Conservation (phyloP, 2,888 invertebrate species). For the Dimorphilus gyrociliatus region DNA sequence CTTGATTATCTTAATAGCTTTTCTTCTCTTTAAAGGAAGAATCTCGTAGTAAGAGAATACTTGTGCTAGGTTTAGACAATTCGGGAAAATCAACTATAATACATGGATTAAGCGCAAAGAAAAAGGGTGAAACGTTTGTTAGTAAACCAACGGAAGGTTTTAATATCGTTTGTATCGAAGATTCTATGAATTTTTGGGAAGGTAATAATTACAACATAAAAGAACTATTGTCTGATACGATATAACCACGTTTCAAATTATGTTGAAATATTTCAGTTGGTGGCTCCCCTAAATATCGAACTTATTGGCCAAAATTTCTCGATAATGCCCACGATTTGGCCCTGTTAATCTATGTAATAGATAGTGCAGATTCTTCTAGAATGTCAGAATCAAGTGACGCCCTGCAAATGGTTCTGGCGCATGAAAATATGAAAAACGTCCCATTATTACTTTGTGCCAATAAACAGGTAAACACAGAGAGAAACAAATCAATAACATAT, state of each 20-base stretch:
- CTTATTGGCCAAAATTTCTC: no score
- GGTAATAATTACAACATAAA: no score
- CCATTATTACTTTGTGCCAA: conserved; percentile 17
- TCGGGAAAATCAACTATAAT: conserved; percentile 16
- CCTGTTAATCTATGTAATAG: no score
- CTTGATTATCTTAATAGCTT: no score
- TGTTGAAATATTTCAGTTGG: no score
- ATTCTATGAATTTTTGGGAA: conserved; percentile 15
- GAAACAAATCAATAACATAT: no score
- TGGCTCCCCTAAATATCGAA: no score
- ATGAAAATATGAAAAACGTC: conserved; percentile 12
- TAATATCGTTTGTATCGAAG: conserved; percentile 13
- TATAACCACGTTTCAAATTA: no score
- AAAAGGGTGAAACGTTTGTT: conserved; percentile 4
- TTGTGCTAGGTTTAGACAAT: conserved; percentile 16
- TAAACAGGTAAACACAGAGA: conserved; percentile 23
- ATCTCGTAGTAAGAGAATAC: conserved; percentile 13
- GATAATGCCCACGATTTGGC: no score
- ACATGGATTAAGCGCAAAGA: conserved; percentile 10
- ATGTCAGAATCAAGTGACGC: conserved; percentile 13
- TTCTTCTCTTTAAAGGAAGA: no score
- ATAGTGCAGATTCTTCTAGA: no score
- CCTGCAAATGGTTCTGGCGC: conserved; percentile 14
- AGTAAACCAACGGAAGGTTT: conserved; percentile 15
- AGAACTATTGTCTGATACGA: no score